These are phyloP conservation scores for Darevskia nairensis DNA, from an alignment of 2,797 vertebrate species.

Conservation along the genomic window DNA sequence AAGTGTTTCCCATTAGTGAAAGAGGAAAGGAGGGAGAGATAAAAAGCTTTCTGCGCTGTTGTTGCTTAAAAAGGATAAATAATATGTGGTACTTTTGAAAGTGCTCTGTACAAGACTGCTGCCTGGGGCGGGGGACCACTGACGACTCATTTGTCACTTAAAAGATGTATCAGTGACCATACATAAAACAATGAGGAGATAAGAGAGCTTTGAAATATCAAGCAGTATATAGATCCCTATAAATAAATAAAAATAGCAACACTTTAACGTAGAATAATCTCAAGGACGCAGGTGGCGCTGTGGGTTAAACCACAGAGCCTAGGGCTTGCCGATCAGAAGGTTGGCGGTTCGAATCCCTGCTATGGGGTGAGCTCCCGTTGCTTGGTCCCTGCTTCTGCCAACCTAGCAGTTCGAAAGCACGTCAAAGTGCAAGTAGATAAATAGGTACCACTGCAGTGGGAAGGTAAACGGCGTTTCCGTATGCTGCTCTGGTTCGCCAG, in stretches of 20 bases:
- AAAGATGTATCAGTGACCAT: not conserved
- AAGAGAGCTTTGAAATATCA: too few relatives aligned
- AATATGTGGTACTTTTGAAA: conserved; percentile 53
- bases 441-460: too few relatives aligned
- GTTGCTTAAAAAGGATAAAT: conserved; percentile 58
- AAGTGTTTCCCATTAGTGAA: conserved; percentile 60
- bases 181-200: not conserved
- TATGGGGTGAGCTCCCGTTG: too few relatives aligned
- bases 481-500: too few relatives aligned
- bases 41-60: conserved; percentile 51
- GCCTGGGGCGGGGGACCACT: conserved; percentile 22
- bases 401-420: too few relatives aligned
- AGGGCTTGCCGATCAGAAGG: too few relatives aligned
- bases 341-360: too few relatives aligned
- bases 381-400: too few relatives aligned
- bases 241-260: fast-evolving
- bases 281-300: not conserved
- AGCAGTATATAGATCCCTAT: not conserved
- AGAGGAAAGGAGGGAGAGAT: conserved; percentile 16
- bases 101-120: conserved; percentile 1
- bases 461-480: too few relatives aligned
- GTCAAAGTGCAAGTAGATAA: too few relatives aligned
- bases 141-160: conserved; percentile 14
- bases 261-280: not conserved
- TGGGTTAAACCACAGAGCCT: too few relatives aligned